Percentiles rank a stretch among this genome's conserved stretches.
Evolutionary conservation across 2,888 invertebrate species (phyloP).

Genomic region (Dolichopus griseipennis): DNA sequence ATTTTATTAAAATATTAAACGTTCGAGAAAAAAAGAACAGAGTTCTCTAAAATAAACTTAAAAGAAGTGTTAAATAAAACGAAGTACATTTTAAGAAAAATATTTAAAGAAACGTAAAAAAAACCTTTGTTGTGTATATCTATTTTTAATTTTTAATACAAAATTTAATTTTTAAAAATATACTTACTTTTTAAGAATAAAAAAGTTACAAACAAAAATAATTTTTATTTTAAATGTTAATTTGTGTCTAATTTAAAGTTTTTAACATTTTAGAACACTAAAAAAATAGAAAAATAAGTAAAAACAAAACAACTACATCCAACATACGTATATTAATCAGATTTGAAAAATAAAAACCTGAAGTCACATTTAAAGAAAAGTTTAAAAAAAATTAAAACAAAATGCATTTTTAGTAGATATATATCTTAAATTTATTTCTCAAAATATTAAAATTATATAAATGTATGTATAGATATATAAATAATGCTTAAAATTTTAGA

Average conservation of each 20-base stretch:
- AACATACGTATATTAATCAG: not conserved
- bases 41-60: not conserved
- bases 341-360: not conserved
- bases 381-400: too few species aligned
- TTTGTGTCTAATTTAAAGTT: too few species aligned
- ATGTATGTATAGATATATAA: not conserved
- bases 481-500: not conserved
- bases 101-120: not conserved
- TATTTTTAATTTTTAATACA: not conserved
- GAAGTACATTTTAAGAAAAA: not conserved
- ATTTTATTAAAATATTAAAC: too few species aligned
- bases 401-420: not conserved
- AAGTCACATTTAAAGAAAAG: not conserved
- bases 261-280: too few species aligned
- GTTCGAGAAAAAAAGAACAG: too few species aligned
- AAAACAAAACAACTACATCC: too few species aligned
- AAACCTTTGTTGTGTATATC: not conserved
- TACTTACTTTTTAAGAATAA: not conserved
- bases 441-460: not conserved
- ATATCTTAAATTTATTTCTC: constrained; percentile 2
- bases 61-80: not conserved
- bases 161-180: not conserved
- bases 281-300: too few species aligned
- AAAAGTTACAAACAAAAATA: too few species aligned
- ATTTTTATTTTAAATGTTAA: too few species aligned